phyloP scores from a whole-genome alignment of 2,888 invertebrate species.

The Lacanobia wlatinum region DNA sequence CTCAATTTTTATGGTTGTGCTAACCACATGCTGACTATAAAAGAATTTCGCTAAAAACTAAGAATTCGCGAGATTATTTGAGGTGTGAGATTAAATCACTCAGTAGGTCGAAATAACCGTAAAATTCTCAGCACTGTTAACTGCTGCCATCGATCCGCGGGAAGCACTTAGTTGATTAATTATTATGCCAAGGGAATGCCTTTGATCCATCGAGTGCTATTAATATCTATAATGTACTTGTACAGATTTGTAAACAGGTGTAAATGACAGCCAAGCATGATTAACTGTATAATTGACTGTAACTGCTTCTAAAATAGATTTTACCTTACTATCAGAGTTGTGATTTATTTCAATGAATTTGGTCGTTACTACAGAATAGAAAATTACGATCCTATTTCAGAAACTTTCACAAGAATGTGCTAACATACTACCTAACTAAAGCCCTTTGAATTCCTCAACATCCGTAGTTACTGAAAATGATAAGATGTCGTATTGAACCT shows the following conservation, averaged over 20 bases:
- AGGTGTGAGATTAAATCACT: slow-evolving; percentile 49
- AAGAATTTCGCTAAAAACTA: slow-evolving; percentile 79
- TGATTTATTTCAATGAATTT: background rate
- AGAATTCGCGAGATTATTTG: slow-evolving; percentile 73
- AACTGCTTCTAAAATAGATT: background rate
- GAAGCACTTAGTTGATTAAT: slow-evolving; percentile 53
- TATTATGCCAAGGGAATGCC: slow-evolving; percentile 42
- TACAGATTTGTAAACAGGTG: slow-evolving; percentile 22
- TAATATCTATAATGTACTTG: slow-evolving; percentile 40
- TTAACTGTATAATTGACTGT: slow-evolving; percentile 1
- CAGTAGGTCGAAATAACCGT: slow-evolving; percentile 39
- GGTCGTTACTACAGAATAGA: background rate
- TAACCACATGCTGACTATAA: slow-evolving; percentile 80
- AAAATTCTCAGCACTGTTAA: slow-evolving; percentile 35
- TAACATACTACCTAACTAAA: no score
- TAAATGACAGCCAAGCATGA: slow-evolving; percentile 20
- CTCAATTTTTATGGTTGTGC: slow-evolving; percentile 80
- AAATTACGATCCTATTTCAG: background rate
- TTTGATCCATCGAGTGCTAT: slow-evolving; percentile 50
- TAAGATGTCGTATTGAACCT: no score
- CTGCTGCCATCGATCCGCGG: slow-evolving; percentile 8
- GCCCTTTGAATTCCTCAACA: background rate
- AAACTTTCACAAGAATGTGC: background rate
- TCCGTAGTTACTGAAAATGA: background rate
- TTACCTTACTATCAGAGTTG: background rate